These are phyloP conservation scores for Aegithalos caudatus DNA, from an alignment of 2,113 vertebrate genomes.

Conservation along the genomic window DNA sequence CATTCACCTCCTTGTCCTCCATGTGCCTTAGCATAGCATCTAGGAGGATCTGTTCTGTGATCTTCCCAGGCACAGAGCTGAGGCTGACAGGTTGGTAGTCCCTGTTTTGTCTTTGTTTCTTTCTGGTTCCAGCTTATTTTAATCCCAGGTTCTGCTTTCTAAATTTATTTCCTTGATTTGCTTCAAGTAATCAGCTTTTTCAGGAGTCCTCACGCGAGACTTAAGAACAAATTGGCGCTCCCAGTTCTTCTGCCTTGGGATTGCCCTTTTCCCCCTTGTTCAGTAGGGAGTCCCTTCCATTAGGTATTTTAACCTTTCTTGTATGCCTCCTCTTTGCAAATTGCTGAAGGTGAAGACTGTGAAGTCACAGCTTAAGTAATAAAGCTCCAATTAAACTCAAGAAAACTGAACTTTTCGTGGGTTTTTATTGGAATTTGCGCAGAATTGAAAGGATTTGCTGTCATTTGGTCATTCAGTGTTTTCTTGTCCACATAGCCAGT, in stretches of 20 bases:
- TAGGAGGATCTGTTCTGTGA: not conserved
- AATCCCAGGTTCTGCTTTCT: not conserved
- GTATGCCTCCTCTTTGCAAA: slow-evolving; percentile 59
- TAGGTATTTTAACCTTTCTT: slow-evolving; percentile 28
- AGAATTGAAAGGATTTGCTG: not conserved
- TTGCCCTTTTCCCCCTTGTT: not conserved
- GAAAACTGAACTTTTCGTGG: not conserved
- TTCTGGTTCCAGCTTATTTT: not conserved
- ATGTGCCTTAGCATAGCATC: not conserved
- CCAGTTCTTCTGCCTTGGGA: not conserved
- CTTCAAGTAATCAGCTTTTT: slow-evolving; percentile 1
- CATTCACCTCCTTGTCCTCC: not conserved
- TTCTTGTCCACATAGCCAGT: not conserved
- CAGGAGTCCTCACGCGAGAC: not conserved
- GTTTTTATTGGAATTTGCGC: slow-evolving; percentile 17
- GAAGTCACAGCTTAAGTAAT: slow-evolving; percentile 72
- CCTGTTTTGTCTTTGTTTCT: not conserved
- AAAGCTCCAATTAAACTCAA: slow-evolving; percentile 70
- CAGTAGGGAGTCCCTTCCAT: not conserved
- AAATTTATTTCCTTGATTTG: not conserved
- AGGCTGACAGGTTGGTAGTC: not conserved
- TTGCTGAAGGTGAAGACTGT: slow-evolving; percentile 65
- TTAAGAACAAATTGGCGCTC: not conserved
- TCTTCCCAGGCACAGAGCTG: not conserved
- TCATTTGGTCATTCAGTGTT: not conserved